Evolutionary conservation across 2,113 vertebrate genomes (phyloP).

Genomic region (Aldabrachelys gigantea): DNA sequence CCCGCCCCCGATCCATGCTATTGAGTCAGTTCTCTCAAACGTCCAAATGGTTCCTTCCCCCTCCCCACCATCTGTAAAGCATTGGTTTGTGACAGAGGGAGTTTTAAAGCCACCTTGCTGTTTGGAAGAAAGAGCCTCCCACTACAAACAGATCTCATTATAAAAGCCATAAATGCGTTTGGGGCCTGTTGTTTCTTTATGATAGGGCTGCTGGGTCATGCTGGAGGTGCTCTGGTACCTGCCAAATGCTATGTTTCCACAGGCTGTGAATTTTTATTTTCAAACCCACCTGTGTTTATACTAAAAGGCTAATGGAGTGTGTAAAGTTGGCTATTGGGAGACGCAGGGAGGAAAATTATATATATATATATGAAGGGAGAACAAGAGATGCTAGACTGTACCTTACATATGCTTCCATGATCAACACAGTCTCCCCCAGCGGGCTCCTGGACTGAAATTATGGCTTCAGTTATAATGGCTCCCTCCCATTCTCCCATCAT

Average conservation of each 20-base stretch:
- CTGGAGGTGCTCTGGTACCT: background rate
- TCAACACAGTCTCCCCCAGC: background rate
- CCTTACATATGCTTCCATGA: background rate
- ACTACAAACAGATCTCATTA: background rate
- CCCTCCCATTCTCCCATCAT: background rate
- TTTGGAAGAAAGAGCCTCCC: background rate
- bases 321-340: background rate
- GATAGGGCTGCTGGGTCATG: background rate
- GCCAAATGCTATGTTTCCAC: background rate
- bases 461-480: rapidly evolving
- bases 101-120: background rate
- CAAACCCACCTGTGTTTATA: background rate
- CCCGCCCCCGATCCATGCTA: background rate
- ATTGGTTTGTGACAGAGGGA: background rate
- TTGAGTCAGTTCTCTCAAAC: background rate
- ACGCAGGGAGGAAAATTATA: background rate
- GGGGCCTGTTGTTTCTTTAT: background rate
- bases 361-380: background rate
- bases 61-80: background rate
- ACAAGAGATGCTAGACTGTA: background rate
- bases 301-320: background rate
- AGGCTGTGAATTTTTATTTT: background rate
- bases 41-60: background rate
- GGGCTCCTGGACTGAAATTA: background rate
- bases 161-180: background rate